phyloP scores from a whole-genome alignment of 2,113 vertebrate genomes.

The Ginglymostoma cirratum region DNA sequence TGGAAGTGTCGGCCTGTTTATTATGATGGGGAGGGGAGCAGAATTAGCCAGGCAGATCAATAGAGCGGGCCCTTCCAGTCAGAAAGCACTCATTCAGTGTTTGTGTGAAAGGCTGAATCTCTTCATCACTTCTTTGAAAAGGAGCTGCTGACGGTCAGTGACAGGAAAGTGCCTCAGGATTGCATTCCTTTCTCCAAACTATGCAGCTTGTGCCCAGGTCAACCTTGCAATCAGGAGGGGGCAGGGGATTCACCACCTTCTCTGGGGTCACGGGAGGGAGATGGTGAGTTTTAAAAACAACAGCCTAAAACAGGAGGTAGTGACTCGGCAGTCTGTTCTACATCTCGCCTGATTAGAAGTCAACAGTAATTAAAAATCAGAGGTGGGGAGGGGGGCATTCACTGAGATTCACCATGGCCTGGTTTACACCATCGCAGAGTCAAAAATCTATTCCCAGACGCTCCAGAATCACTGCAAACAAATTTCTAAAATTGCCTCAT shows the following conservation, averaged over 20 bases:
- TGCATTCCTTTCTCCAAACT: slow-evolving; percentile 18
- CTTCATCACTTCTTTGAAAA: slow-evolving; percentile 21
- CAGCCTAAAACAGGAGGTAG: neutral
- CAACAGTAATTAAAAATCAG: neutral
- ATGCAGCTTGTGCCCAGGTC: neutral
- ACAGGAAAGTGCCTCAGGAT: slow-evolving; percentile 19
- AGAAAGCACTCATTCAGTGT: slow-evolving; percentile 21
- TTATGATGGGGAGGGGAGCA: neutral
- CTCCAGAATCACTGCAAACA: neutral
- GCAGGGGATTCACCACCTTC: neutral
- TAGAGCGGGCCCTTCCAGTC: neutral
- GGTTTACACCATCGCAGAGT: neutral
- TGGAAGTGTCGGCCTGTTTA: neutral
- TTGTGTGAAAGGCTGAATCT: slow-evolving; percentile 16
- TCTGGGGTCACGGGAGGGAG: neutral
- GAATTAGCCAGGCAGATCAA: neutral
- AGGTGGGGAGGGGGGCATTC: neutral
- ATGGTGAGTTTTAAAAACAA: neutral
- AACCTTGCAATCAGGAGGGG: neutral
- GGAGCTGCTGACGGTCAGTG: slow-evolving; percentile 17
- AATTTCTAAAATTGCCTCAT: neutral
- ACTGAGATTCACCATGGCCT: neutral
- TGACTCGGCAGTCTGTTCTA: neutral
- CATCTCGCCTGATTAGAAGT: neutral
- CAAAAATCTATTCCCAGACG: neutral